Evolutionary conservation across 2,888 invertebrate species (phyloP), one percentile per base, ranked within the genome.

Genomic region (Papilio protenor): DNA sequence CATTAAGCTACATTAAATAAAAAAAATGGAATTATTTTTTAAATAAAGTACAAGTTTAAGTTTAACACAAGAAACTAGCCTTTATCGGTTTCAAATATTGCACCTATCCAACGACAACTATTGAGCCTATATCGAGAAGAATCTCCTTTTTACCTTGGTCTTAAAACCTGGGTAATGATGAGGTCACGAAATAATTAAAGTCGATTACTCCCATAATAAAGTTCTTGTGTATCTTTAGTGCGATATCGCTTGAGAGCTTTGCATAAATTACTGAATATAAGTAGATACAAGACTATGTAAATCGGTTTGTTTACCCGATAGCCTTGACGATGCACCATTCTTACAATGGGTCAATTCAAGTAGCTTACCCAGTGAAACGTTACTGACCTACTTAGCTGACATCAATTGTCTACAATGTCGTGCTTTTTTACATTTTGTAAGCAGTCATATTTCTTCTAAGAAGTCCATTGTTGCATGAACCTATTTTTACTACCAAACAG

Each of bases 401-500:
- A 69, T 66, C 66, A 69, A 45, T 66, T 66, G 66, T 66, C n/a
- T 69, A 69, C 66, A 69, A 69, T 69, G 66, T 69, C 45, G 66
- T 66, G 66, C 33, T 69, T 69, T 66, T 40, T 69, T 69, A 45
- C 66, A 45, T 69, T 45, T 69, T 69, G 66, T 69, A 21, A 69
- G 66, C 66, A 18, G 66, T 66, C 40, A 66, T 40, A n/a, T 66
- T 66, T 18, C 23, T 66, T 66, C 14, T 40, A 66, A 66, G 66
- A 66, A 64, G 64, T 33, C 33, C n/a, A 40, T 66, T 66, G 33
- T 40, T 14, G 18, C 66, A 8, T 33, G 66, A 64, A 61, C 11
- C 66, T 66, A 59, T 23, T 59, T 59, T 23, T 59, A n/a, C 11
- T n/a, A 27, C 40, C 16, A 14, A 14, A 23, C 23, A 61, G 61